Percentiles rank a stretch among this genome's conserved stretches.
phyloP scores from a whole-genome alignment of 2,888 invertebrate genomes.

The Dorcus hopei region DNA sequence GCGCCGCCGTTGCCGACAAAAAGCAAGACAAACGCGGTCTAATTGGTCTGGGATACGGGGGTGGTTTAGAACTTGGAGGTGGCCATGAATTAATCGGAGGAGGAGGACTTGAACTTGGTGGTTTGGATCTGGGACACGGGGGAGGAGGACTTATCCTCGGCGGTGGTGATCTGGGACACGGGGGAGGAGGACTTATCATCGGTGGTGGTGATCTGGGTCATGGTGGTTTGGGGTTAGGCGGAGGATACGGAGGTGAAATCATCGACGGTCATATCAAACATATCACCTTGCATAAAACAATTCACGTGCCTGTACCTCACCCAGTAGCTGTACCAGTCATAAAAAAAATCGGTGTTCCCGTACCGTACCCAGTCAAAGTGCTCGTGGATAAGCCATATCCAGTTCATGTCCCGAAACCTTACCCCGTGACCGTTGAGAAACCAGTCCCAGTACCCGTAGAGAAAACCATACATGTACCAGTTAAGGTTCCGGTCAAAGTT shows the following conservation, averaged over 20 bases:
- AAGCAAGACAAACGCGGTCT: constrained; percentile 42
- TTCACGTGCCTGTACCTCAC: constrained; percentile 57
- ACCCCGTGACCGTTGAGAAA: constrained; percentile 50
- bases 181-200: constrained; percentile 23
- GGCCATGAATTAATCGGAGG: constrained; percentile 27
- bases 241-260: constrained; percentile 20
- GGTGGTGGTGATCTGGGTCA: constrained; percentile 16
- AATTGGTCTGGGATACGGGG: constrained; percentile 33
- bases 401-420: constrained; percentile 51
- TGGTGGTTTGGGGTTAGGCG: constrained; percentile 23
- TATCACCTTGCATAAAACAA: constrained; percentile 62
- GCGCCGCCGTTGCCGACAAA: constrained; percentile 25
- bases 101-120: constrained; percentile 9
- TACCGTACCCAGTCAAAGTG: constrained; percentile 48
- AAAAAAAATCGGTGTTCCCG: constrained; percentile 56
- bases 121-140: constrained; percentile 21
- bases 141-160: constrained; percentile 23
- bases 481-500: constrained; percentile 44
- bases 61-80: constrained; percentile 25
- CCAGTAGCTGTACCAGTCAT: constrained; percentile 60
- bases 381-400: constrained; percentile 46
- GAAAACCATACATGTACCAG: constrained; percentile 50
- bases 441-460: constrained; percentile 53
- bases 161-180: constrained; percentile 22
- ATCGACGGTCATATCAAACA: constrained; percentile 40